These are phyloP conservation scores for Augochlora pura DNA, from an alignment of 1,140 invertebrate species.

Conservation along the genomic window DNA sequence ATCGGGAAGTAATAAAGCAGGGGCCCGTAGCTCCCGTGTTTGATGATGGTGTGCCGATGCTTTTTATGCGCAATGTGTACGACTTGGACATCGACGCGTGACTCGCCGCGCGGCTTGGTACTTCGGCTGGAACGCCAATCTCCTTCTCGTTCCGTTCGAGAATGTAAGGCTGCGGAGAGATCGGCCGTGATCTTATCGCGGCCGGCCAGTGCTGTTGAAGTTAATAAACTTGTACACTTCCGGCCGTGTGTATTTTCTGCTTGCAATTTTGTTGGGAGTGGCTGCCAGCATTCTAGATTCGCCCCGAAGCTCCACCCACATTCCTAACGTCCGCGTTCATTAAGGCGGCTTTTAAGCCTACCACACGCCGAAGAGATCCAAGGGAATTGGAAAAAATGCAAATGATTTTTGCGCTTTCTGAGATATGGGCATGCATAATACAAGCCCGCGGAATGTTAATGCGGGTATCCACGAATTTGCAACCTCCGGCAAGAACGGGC, in stretches of 20 bases:
- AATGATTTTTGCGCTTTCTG: too few species aligned
- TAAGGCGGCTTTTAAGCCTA: neutral
- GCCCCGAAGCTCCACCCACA: neutral
- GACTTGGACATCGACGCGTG: neutral
- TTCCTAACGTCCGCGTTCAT: slow-evolving; percentile 1
- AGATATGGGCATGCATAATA: too few species aligned
- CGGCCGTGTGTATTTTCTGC: neutral
- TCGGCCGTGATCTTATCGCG: neutral
- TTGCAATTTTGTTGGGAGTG: neutral
- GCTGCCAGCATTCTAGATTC: neutral
- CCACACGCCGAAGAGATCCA: neutral
- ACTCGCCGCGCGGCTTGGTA: neutral
- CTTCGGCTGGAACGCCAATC: neutral
- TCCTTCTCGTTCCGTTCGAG: neutral
- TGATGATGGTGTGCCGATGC: neutral
- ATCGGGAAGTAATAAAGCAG: slow-evolving; percentile 35
- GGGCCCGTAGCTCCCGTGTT: neutral
- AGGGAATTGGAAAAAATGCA: neutral
- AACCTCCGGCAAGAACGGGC: too few species aligned
- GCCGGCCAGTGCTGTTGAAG: neutral
- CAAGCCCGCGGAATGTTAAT: too few species aligned
- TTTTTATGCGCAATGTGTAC: neutral
- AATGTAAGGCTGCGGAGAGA: neutral
- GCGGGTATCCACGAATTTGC: too few species aligned
- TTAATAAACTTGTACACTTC: slow-evolving; percentile 24